These are phyloP conservation scores for Odontophorus gujanensis DNA, from an alignment of 2,113 vertebrate genomes.

Conservation along the genomic window DNA sequence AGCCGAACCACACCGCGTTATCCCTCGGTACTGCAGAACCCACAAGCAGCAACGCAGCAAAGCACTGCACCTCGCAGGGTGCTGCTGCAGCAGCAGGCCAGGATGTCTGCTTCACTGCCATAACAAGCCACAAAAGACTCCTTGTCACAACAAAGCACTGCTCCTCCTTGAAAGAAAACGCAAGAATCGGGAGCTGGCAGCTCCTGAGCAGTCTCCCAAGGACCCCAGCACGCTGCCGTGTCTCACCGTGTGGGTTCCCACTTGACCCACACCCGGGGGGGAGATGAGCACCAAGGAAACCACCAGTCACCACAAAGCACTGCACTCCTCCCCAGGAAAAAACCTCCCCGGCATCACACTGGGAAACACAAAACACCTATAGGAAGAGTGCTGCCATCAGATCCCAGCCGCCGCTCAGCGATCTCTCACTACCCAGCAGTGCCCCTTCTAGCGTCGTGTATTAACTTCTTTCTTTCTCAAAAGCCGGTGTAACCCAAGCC, in stretches of 20 bases:
- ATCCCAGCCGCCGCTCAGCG: not conserved
- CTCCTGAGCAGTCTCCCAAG: not conserved
- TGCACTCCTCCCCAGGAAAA: not conserved
- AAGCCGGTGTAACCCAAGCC: not conserved
- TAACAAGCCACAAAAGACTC: fast-evolving
- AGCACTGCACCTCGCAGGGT: not conserved
- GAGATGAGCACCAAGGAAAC: fast-evolving
- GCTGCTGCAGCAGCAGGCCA: not conserved
- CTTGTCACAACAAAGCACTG: not conserved
- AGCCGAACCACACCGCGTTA: not conserved
- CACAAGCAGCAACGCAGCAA: too few species aligned
- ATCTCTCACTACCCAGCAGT: fast-evolving
- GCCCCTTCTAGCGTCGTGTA: not conserved
- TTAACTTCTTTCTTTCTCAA: not conserved
- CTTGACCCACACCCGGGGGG: not conserved
- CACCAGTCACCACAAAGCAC: fast-evolving
- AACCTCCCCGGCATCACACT: fast-evolving
- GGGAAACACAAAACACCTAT: not conserved
- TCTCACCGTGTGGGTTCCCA: fast-evolving
- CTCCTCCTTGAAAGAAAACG: not conserved
- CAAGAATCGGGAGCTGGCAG: fast-evolving
- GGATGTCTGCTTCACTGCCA: not conserved
- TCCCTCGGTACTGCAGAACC: too few species aligned
- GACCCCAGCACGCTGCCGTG: fast-evolving
- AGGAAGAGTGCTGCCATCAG: fast-evolving